phyloP scores from a whole-genome alignment of 37 sponge, comb jelly and placozoan species.

The Ianthella basta region DNA sequence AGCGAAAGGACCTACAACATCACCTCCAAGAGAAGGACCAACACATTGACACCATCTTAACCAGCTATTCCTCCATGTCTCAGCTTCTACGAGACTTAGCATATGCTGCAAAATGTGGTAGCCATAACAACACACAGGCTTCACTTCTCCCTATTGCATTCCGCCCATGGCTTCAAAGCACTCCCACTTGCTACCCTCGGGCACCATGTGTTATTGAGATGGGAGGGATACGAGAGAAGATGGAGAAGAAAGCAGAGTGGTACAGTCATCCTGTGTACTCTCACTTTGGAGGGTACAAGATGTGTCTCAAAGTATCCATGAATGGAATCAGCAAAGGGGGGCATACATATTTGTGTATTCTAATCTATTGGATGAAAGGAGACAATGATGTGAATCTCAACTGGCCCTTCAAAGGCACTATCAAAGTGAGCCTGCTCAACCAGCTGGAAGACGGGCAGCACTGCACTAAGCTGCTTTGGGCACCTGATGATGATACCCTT shows the following conservation, averaged over 20 bases:
- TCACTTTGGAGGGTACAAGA: conserved; percentile 8
- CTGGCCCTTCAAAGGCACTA: neutral
- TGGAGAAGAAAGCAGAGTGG: neutral
- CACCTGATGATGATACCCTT: neutral
- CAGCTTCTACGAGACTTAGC: too few species aligned
- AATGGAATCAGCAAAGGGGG: neutral
- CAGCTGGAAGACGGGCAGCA: neutral
- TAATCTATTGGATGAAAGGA: neutral
- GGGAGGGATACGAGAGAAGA: neutral
- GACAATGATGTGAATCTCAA: neutral
- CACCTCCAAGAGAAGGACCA: too few species aligned
- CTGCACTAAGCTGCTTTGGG: neutral
- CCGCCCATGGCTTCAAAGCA: neutral
- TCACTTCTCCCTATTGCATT: neutral
- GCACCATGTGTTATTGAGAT: neutral
- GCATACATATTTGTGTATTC: neutral
- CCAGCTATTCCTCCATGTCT: too few species aligned
- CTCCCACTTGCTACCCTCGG: neutral
- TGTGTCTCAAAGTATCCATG: neutral
- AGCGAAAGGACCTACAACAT: too few species aligned
- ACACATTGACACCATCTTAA: too few species aligned
- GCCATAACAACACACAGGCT: too few species aligned
- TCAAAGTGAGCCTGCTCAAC: conserved; percentile 9
- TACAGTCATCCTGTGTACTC: neutral
- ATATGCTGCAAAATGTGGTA: too few species aligned